Conservation (phyloP, 2,113 vertebrate species). For the Anseranas semipalmata region DNA sequence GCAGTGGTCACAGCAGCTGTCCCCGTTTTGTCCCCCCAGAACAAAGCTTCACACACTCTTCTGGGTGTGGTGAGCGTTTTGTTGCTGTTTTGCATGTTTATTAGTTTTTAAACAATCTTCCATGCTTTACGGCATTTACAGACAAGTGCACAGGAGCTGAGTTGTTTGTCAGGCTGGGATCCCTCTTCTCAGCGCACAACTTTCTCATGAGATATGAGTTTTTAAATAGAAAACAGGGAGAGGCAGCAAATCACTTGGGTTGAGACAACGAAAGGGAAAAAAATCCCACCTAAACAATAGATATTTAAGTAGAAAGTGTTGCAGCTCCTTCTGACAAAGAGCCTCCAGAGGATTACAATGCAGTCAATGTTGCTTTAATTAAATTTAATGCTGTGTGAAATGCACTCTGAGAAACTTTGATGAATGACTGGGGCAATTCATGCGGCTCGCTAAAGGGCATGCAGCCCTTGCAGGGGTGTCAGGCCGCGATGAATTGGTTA, state of each 20-base stretch:
- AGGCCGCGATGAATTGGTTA: slow-evolving; percentile 86
- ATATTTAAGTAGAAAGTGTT: slow-evolving; percentile 81
- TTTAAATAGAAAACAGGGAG: slow-evolving; percentile 1
- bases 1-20: not conserved
- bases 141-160: not conserved
- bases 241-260: slow-evolving; percentile 53
- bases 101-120: not conserved
- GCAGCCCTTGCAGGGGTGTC: slow-evolving; percentile 86
- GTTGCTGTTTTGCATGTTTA: fast-evolving
- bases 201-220: not conserved
- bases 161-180: not conserved
- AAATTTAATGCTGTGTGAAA: slow-evolving; percentile 90
- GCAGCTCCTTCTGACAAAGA: slow-evolving; percentile 81
- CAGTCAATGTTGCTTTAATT: slow-evolving; percentile 93
- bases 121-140: not conserved
- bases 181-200: not conserved
- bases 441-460: slow-evolving; percentile 83
- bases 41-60: too few relatives aligned
- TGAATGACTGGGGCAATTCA: slow-evolving; percentile 89
- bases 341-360: slow-evolving; percentile 83
- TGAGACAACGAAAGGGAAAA: slow-evolving; percentile 23
- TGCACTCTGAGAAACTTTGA: slow-evolving; percentile 86
- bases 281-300: slow-evolving; percentile 73
- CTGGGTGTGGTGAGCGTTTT: not conserved
- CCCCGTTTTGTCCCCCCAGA: too few relatives aligned